These are phyloP conservation scores for Schlechtendalia chinensis DNA, from an alignment of 1,140 invertebrate genomes.

Conservation along the genomic window DNA sequence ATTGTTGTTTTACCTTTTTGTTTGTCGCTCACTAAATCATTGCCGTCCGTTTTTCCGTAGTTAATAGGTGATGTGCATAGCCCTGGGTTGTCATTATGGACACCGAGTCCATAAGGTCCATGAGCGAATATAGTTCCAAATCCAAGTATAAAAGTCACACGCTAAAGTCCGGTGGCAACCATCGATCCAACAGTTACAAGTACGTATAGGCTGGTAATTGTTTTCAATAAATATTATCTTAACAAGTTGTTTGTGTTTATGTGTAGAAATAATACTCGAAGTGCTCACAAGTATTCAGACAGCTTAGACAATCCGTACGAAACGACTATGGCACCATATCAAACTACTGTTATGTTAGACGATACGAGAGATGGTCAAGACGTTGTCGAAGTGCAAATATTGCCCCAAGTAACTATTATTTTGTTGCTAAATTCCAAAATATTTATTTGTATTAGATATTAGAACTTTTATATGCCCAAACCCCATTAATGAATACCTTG, in stretches of 20 bases:
- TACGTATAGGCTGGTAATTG: not conserved
- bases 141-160: slow-evolving; percentile 39
- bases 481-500: too few species aligned
- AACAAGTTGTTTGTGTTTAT: not conserved
- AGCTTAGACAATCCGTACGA: slow-evolving; percentile 35
- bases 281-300: slow-evolving; percentile 36
- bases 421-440: not conserved
- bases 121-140: slow-evolving; percentile 39
- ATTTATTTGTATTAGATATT: too few species aligned
- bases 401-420: slow-evolving; percentile 63
- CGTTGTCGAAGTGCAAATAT: slow-evolving; percentile 87
- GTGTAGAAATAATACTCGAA: not conserved
- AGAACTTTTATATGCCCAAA: too few species aligned
- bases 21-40: not conserved
- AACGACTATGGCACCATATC: slow-evolving; percentile 69
- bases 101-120: slow-evolving; percentile 40
- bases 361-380: slow-evolving; percentile 72
- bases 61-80: not conserved
- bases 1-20: not conserved
- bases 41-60: not conserved
- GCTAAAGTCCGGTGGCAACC: slow-evolving; percentile 3
- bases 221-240: not conserved
- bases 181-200: slow-evolving; percentile 35
- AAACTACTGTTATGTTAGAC: slow-evolving; percentile 75
- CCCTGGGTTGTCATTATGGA: slow-evolving; percentile 27